phyloP scores from a whole-genome alignment of 1,140 invertebrate genomes.

The Heliconius nattereri region DNA sequence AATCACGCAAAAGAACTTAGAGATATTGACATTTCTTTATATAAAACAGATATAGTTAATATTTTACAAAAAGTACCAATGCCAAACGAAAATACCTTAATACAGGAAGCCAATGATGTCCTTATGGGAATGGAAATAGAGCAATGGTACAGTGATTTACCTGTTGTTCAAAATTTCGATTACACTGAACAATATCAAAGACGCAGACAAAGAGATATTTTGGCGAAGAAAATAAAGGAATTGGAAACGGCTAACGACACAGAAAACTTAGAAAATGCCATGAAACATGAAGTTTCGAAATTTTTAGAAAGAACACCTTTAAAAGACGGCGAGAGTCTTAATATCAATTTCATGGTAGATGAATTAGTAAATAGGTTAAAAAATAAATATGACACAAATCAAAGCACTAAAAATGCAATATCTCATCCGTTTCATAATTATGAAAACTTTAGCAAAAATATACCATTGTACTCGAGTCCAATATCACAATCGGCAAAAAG shows the following conservation, averaged over 20 bases:
- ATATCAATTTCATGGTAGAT: conserved; percentile 53
- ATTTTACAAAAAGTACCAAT: conserved; percentile 54
- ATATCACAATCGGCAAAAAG: conserved; percentile 11
- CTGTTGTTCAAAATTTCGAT: conserved; percentile 41
- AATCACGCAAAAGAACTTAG: conserved; percentile 42
- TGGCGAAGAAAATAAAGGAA: conserved; percentile 55
- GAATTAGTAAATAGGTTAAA: conserved; percentile 56
- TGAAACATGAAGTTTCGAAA: conserved; percentile 48
- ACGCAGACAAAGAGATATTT: conserved; percentile 45
- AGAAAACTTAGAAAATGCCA: conserved; percentile 32
- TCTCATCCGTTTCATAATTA: conserved; percentile 43
- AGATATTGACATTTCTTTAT: conserved; percentile 44
- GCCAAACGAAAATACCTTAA: conserved; percentile 48
- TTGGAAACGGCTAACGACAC: conserved; percentile 40
- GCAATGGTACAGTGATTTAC: conserved; percentile 61
- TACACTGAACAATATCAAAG: conserved; percentile 42
- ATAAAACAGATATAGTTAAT: conserved; percentile 53
- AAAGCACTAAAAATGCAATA: conserved; percentile 39
- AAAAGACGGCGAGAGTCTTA: conserved; percentile 37
- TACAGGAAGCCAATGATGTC: conserved; percentile 59
- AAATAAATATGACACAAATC: conserved; percentile 40
- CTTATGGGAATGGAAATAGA: conserved; percentile 57
- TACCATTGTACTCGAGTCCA: conserved; percentile 45
- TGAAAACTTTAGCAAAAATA: conserved; percentile 44
- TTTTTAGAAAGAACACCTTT: conserved; percentile 52